A percentile compares a stretch with the other conserved stretches of the same genome.
phyloP scores from a whole-genome alignment of 1,140 invertebrate species.

The Penaeus japonicus region DNA sequence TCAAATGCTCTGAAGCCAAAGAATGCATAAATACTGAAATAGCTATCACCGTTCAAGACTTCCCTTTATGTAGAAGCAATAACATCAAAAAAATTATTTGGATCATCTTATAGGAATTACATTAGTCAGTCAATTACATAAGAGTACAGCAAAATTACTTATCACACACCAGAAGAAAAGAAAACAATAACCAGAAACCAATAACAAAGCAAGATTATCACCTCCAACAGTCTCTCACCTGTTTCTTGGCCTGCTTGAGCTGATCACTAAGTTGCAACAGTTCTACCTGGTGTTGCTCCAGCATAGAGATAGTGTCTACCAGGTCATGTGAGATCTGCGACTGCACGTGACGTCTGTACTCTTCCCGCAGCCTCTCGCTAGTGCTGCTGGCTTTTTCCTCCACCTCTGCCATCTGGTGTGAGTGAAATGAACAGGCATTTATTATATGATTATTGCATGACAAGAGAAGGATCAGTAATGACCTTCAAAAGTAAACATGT shows the following conservation, averaged over 20 bases:
- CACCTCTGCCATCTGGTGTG: neutral
- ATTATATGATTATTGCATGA: neutral
- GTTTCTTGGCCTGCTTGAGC: slow-evolving; percentile 33
- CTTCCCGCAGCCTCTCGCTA: slow-evolving; percentile 39
- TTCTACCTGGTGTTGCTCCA: slow-evolving; percentile 41
- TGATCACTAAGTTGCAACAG: slow-evolving; percentile 34
- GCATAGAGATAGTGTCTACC: slow-evolving; percentile 27
- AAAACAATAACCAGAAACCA: neutral
- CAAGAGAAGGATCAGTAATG: neutral
- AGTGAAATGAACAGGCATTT: neutral
- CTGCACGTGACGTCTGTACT: slow-evolving; percentile 44
- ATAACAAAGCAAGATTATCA: neutral
- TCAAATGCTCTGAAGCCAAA: neutral
- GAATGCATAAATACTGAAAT: neutral
- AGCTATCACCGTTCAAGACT: too few species aligned
- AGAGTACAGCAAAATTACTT: too few species aligned
- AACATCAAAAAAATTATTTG: too few species aligned
- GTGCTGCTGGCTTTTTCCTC: slow-evolving; percentile 21
- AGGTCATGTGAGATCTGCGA: slow-evolving; percentile 41
- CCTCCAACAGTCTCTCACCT: neutral
- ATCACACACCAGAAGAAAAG: too few species aligned
- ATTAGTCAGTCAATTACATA: too few species aligned
- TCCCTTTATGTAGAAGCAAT: too few species aligned
- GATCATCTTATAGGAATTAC: too few species aligned
- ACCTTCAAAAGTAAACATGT: too few species aligned